These are phyloP conservation scores for Micromussa lordhowensis DNA, from an alignment of 92 coral and sea anemone species.

Conservation along the genomic window DNA sequence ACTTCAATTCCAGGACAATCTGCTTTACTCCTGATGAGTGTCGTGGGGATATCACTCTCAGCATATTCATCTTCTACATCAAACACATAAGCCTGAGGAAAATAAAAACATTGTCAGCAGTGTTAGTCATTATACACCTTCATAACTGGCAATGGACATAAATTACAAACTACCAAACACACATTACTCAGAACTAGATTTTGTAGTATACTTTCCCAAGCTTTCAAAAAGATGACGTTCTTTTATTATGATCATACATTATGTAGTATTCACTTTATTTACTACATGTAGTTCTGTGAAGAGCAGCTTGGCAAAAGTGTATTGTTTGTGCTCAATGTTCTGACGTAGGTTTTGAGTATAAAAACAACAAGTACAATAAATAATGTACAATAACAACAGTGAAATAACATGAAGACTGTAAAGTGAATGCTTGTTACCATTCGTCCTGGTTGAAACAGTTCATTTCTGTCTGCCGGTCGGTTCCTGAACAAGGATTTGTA, in stretches of 20 bases:
- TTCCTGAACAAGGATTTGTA: conserved; percentile 86
- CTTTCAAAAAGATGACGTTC: too few species aligned
- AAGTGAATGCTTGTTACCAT: conserved; percentile 64
- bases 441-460: conserved; percentile 95
- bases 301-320: too few species aligned
- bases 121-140: too few species aligned
- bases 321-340: too few species aligned
- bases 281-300: too few species aligned
- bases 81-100: conserved; percentile 89
- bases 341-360: neutral
- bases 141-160: neutral
- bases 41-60: conserved; percentile 97
- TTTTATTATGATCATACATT: too few species aligned
- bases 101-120: neutral
- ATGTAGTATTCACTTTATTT: too few species aligned
- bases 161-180: too few species aligned
- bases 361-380: neutral
- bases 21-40: conserved; percentile 95
- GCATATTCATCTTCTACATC: conserved; percentile 98
- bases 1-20: conserved; percentile 99
- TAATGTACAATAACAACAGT: neutral
- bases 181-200: too few species aligned
- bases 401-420: neutral
- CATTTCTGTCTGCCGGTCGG: conserved; percentile 93
- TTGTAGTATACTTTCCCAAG: too few species aligned